Conservation (phyloP, 2,888 invertebrate species). For the Eupithecia inturbata region DNA sequence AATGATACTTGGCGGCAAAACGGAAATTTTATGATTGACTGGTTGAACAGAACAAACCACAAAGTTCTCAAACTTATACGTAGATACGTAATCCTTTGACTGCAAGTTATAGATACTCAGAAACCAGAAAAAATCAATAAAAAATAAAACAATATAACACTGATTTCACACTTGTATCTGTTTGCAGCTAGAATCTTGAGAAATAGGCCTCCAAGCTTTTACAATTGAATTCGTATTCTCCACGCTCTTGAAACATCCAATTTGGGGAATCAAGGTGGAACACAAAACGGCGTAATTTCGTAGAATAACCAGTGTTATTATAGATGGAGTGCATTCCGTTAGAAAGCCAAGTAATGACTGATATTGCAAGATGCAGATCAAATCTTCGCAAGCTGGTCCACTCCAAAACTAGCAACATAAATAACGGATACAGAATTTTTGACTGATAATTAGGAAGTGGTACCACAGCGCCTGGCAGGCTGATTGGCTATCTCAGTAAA, state of each 20-base stretch:
- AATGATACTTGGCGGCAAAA: not conserved
- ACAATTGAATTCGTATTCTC: slow-evolving; percentile 42
- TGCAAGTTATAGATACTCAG: too few relatives aligned
- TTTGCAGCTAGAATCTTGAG: slow-evolving; percentile 9
- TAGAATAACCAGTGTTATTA: slow-evolving; percentile 55
- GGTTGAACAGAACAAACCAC: not conserved
- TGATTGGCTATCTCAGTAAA: too few relatives aligned
- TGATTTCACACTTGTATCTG: not conserved
- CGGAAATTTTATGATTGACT: not conserved
- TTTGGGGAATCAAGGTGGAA: slow-evolving; percentile 44
- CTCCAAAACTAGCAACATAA: not conserved
- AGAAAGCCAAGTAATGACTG: slow-evolving; percentile 57
- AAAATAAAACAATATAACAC: too few relatives aligned
- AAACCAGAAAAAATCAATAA: too few relatives aligned
- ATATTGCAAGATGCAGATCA: slow-evolving; percentile 43
- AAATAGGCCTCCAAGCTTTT: not conserved
- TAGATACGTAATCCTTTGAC: too few relatives aligned
- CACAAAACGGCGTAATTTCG: slow-evolving; percentile 54
- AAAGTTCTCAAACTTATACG: not conserved
- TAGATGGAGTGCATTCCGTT: slow-evolving; percentile 54
- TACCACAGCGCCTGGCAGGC: not conserved
- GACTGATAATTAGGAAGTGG: not conserved
- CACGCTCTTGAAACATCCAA: slow-evolving; percentile 37
- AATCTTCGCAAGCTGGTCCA: slow-evolving; percentile 22
- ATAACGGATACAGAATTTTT: not conserved